Percentiles rank a stretch among this genome's conserved stretches.
These are phyloP conservation scores for Rhinoraja longicauda DNA, from an alignment of 2,797 vertebrate species.

Conservation along the genomic window DNA sequence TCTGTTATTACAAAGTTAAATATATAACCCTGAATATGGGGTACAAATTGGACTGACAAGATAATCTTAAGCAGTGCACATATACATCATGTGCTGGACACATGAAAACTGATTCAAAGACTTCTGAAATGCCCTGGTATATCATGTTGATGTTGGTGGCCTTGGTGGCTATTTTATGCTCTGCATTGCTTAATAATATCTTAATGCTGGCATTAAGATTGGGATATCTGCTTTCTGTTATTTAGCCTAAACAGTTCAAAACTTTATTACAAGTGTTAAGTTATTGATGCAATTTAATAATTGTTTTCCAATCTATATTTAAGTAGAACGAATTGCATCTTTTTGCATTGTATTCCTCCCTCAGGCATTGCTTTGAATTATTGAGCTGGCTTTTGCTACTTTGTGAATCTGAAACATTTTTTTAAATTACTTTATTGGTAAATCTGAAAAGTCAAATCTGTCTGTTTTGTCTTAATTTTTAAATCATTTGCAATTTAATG, in stretches of 20 bases:
- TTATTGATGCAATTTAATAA: slow-evolving; percentile 72
- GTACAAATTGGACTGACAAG: background rate
- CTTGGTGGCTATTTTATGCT: slow-evolving; percentile 42
- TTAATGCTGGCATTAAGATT: slow-evolving; percentile 95
- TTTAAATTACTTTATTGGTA: slow-evolving; percentile 81
- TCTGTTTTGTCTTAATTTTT: background rate
- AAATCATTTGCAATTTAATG: background rate
- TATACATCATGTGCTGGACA: slow-evolving; percentile 29
- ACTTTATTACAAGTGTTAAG: slow-evolving; percentile 68
- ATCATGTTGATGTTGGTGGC: background rate
- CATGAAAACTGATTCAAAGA: background rate
- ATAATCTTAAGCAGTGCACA: background rate
- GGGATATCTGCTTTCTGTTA: slow-evolving; percentile 56
- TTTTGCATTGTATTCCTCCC: slow-evolving; percentile 58
- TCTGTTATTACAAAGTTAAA: background rate
- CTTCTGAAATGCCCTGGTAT: slow-evolving; percentile 16
- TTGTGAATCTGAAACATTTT: slow-evolving; percentile 60
- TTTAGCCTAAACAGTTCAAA: slow-evolving; percentile 52
- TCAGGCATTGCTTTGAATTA: slow-evolving; percentile 68
- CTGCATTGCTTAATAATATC: slow-evolving; percentile 56
- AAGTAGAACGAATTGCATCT: slow-evolving; percentile 67
- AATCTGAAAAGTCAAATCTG: slow-evolving; percentile 62
- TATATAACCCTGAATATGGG: background rate
- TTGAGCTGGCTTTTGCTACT: slow-evolving; percentile 64
- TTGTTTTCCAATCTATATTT: slow-evolving; percentile 67